These are phyloP conservation scores for Catharus bicknelli DNA, from an alignment of 2,113 vertebrate genomes.

Conservation along the genomic window DNA sequence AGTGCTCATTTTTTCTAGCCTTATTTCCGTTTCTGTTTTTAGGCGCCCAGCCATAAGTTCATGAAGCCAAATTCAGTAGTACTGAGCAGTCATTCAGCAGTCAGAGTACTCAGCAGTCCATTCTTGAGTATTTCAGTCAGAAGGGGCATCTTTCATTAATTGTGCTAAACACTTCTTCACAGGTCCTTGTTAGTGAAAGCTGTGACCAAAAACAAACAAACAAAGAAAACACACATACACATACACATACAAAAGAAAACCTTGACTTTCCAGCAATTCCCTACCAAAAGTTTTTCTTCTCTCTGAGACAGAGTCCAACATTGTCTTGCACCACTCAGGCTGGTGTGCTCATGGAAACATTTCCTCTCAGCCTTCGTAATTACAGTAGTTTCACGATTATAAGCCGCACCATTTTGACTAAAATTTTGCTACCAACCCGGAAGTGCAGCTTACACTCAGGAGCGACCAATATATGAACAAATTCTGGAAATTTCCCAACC, in stretches of 20 bases:
- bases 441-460: too few relatives aligned
- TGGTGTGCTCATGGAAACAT: neutral
- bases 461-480: too few relatives aligned
- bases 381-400: too few relatives aligned
- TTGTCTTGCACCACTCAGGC: neutral
- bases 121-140: neutral
- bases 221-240: neutral
- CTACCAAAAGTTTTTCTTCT: neutral
- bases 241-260: too few relatives aligned
- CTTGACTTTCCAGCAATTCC: neutral
- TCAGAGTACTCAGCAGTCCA: neutral
- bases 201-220: neutral
- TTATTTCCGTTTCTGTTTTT: neutral
- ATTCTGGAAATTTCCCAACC: too few relatives aligned
- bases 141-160: neutral
- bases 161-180: neutral
- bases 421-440: too few relatives aligned
- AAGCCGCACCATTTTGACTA: too few relatives aligned
- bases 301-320: neutral
- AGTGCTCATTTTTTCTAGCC: neutral
- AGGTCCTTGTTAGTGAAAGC: neutral
- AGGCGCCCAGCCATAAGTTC: neutral
- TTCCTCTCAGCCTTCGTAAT: neutral
- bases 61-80: neutral
- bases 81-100: too few relatives aligned